Percentiles rank a stretch among this genome's conserved stretches.
These are phyloP conservation scores for Tetragnatha versicolor DNA, from an alignment of 1,140 invertebrate genomes.

Conservation along the genomic window DNA sequence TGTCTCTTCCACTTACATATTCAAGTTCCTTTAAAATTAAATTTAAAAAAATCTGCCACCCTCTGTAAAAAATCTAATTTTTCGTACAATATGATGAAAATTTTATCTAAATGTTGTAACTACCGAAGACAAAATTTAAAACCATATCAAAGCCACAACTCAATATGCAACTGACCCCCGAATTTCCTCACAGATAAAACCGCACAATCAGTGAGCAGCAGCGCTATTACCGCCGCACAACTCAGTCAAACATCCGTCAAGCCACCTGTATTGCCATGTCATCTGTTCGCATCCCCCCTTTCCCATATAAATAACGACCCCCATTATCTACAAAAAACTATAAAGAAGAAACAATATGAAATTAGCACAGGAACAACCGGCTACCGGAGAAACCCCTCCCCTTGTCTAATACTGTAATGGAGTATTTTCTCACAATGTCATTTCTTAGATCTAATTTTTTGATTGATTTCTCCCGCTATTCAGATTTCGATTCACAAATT, in stretches of 20 bases:
- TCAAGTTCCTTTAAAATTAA: no score
- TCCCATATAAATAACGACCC: constrained; percentile 41
- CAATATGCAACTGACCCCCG: neutral
- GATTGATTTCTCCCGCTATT: constrained; percentile 46
- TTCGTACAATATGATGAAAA: no score
- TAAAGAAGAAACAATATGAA: neutral
- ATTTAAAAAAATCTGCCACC: no score
- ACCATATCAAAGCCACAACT: no score
- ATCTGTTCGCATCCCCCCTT: constrained; percentile 36
- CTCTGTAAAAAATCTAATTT: no score
- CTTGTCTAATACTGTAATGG: constrained; percentile 12
- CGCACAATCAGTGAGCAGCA: constrained; percentile 33
- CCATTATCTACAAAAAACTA: constrained; percentile 43
- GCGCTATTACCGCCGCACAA: constrained; percentile 15
- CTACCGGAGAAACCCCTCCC: constrained; percentile 9
- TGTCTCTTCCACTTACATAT: no score
- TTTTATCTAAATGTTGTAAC: no score
- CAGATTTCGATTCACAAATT: constrained; percentile 49
- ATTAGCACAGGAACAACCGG: neutral
- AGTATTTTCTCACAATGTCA: constrained; percentile 46
- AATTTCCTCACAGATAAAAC: constrained; percentile 11
- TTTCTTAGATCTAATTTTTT: constrained; percentile 35
- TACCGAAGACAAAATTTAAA: no score
- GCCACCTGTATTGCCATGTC: constrained; percentile 26
- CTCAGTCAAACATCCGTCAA: constrained; percentile 41